phyloP scores from a whole-genome alignment of 1,140 invertebrate genomes.

The Aphidius gifuensis region DNA sequence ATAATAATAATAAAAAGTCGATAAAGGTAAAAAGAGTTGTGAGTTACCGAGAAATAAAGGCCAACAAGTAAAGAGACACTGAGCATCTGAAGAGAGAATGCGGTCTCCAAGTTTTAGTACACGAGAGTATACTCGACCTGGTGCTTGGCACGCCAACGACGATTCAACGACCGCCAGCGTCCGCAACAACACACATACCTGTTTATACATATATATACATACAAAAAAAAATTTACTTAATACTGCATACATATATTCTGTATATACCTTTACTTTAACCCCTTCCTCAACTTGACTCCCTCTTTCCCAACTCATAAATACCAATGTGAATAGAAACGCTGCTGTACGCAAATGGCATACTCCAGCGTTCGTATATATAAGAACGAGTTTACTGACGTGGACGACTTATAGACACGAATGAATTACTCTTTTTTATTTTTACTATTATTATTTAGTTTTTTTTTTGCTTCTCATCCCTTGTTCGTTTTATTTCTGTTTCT shows the following conservation, averaged over 20 bases:
- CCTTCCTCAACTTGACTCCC: slow-evolving; percentile 5
- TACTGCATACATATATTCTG: neutral
- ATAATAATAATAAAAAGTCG: no score
- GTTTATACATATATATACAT: neutral
- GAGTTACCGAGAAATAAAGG: no score
- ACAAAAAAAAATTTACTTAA: neutral
- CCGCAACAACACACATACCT: neutral
- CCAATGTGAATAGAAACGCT: slow-evolving; percentile 17
- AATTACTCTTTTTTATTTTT: slow-evolving; percentile 9
- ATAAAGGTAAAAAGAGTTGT: no score
- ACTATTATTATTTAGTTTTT: neutral
- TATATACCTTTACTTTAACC: neutral
- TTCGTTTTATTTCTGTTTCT: neutral
- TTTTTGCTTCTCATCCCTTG: neutral
- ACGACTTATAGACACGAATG: slow-evolving; percentile 16
- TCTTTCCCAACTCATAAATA: slow-evolving; percentile 12
- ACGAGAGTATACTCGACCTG: slow-evolving; percentile 19
- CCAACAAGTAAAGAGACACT: no score
- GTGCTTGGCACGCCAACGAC: slow-evolving; percentile 23
- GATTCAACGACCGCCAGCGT: slow-evolving; percentile 22
- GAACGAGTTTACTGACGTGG: slow-evolving; percentile 7
- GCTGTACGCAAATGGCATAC: slow-evolving; percentile 21
- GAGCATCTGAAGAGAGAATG: no score
- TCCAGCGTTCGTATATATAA: neutral
- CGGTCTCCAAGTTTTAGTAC: no score